These are phyloP conservation scores for Mystacornis crossleyi DNA, from an alignment of 2,113 vertebrate genomes.

Conservation along the genomic window DNA sequence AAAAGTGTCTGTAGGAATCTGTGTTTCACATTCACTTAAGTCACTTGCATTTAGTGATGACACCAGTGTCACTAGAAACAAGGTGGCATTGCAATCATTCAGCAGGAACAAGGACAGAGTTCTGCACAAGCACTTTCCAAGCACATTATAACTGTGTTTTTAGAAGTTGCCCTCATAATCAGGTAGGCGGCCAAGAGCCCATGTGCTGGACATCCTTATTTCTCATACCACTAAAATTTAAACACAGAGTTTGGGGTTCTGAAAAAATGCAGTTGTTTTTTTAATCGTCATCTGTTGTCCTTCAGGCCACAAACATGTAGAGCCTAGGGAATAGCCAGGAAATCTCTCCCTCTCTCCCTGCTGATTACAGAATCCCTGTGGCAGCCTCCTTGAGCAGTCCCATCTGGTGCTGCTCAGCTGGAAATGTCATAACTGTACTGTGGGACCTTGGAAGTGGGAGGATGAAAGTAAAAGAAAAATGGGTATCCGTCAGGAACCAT, in stretches of 20 bases:
- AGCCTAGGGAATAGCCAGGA: constrained; percentile 24
- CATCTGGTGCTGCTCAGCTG: constrained; percentile 20
- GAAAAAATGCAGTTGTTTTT: not conserved
- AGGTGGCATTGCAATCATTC: not conserved
- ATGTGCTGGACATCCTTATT: not conserved
- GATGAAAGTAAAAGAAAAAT: not conserved
- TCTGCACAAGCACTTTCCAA: not conserved
- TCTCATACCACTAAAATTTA: not conserved
- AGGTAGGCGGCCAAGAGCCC: not conserved
- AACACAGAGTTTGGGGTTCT: not conserved
- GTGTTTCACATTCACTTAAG: not conserved
- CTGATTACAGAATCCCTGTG: not conserved
- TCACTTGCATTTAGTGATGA: not conserved
- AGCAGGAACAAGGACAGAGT: not conserved
- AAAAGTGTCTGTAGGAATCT: not conserved
- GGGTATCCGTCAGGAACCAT: not conserved
- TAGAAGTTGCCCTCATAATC: not conserved
- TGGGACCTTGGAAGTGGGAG: not conserved
- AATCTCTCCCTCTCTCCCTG: not conserved
- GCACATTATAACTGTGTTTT: not conserved
- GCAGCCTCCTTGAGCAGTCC: not conserved
- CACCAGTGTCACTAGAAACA: not conserved
- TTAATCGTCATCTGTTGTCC: not conserved
- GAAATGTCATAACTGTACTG: not conserved
- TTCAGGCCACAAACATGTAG: not conserved